Conservation (phyloP, 2,797 vertebrate genomes). For the Sternotherus odoratus region DNA sequence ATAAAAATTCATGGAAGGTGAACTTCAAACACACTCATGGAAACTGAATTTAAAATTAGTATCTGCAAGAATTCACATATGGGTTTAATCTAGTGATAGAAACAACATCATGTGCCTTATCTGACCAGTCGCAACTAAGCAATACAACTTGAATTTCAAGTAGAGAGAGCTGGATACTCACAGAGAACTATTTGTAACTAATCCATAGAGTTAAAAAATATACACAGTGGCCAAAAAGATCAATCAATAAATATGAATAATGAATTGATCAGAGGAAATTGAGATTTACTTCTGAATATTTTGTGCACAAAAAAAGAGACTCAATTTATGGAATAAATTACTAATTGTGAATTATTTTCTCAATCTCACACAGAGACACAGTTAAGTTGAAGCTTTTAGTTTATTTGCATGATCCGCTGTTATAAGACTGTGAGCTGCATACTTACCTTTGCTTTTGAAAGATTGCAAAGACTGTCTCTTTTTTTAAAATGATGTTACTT, state of each 20-base stretch:
- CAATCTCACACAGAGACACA: neutral
- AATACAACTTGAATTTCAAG: neutral
- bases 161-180: neutral
- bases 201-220: neutral
- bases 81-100: neutral
- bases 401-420: conserved; percentile 46
- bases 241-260: neutral
- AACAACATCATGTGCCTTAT: neutral
- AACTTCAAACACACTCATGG: neutral
- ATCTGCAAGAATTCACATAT: neutral
- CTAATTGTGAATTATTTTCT: neutral
- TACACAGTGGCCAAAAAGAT: neutral
- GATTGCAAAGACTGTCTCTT: conserved; percentile 39
- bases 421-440: conserved; percentile 39
- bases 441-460: conserved; percentile 50
- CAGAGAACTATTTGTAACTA: neutral
- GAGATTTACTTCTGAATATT: conserved; percentile 10
- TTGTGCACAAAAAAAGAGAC: neutral
- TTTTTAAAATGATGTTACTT: conserved; percentile 50
- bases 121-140: neutral
- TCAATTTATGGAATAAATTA: conserved; percentile 15
- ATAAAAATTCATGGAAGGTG: neutral
- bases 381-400: conserved; percentile 24
- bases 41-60: neutral
- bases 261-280: neutral